Conservation (phyloP, 1,140 invertebrate species). For the Cyclargus thomasi region DNA sequence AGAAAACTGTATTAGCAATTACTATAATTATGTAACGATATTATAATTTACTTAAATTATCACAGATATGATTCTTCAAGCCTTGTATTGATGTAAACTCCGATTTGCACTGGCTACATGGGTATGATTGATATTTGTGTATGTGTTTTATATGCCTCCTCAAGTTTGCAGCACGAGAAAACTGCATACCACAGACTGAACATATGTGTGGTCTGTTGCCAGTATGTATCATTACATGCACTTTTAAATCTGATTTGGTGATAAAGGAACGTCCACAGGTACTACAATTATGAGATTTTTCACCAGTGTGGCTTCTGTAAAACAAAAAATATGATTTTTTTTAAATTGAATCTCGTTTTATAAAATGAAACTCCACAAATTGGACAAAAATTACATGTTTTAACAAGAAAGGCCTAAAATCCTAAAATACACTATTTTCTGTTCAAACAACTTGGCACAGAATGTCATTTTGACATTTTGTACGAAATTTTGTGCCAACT, state of each 20-base stretch:
- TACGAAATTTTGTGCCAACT: no score
- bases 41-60: background rate
- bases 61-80: slow-evolving; percentile 35
- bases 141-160: slow-evolving; percentile 53
- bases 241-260: slow-evolving; percentile 68
- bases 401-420: no score
- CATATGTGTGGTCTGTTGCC: slow-evolving; percentile 80
- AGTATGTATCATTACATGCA: slow-evolving; percentile 80
- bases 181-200: slow-evolving; percentile 77
- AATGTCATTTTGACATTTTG: no score
- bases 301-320: slow-evolving; percentile 77
- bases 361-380: no score
- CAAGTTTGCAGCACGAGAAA: slow-evolving; percentile 61
- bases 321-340: slow-evolving; percentile 13
- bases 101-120: slow-evolving; percentile 32
- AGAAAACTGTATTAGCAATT: background rate
- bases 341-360: no score
- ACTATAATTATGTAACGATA: no score
- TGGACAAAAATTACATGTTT: no score
- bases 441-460: no score
- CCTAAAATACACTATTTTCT: no score
- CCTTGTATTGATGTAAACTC: slow-evolving; percentile 38
- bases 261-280: slow-evolving; percentile 70
- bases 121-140: slow-evolving; percentile 37
- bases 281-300: slow-evolving; percentile 77